Percentiles rank a stretch among this genome's conserved stretches.
These are phyloP conservation scores for Hucho hucho DNA, from an alignment of 2,113 vertebrate species.

Conservation along the genomic window DNA sequence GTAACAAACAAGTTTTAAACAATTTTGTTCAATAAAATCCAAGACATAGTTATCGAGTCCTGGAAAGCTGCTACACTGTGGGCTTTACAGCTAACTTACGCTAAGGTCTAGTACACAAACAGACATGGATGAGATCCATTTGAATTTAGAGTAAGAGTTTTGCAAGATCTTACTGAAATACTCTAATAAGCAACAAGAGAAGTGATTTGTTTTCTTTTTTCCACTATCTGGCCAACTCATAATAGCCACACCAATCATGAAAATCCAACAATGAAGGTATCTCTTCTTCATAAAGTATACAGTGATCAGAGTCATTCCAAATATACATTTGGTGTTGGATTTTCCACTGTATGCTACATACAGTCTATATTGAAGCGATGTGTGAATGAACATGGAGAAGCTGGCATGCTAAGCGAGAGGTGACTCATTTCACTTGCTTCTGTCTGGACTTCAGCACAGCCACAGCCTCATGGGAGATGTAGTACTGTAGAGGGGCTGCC, in stretches of 20 bases:
- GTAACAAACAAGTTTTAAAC: too few relatives aligned
- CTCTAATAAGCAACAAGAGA: conserved; percentile 55
- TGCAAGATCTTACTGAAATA: conserved; percentile 34
- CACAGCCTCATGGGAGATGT: conserved; percentile 50
- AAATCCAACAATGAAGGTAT: conserved; percentile 14
- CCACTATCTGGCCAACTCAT: conserved; percentile 54
- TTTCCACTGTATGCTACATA: conserved; percentile 68
- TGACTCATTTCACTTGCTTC: conserved; percentile 53
- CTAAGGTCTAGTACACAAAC: not conserved
- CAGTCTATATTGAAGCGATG: conserved; percentile 60
- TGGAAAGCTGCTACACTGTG: not conserved
- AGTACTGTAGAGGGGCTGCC: not conserved
- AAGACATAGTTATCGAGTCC: not conserved
- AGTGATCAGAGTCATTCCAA: conserved; percentile 63
- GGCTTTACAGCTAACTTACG: not conserved
- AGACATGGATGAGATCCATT: not conserved
- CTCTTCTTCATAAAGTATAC: conserved; percentile 39
- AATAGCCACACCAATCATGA: conserved; percentile 39
- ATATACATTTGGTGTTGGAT: conserved; percentile 55
- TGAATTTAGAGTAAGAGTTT: not conserved
- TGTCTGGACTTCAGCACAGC: conserved; percentile 8
- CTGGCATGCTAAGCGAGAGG: conserved; percentile 52
- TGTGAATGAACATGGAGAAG: conserved; percentile 67
- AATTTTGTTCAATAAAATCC: too few relatives aligned
- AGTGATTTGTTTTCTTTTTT: not conserved